Percentiles rank a stretch among this genome's conserved stretches.
These are phyloP conservation scores for Diploscapter pachys DNA, from an alignment of 1,140 invertebrate species.

Conservation along the genomic window DNA sequence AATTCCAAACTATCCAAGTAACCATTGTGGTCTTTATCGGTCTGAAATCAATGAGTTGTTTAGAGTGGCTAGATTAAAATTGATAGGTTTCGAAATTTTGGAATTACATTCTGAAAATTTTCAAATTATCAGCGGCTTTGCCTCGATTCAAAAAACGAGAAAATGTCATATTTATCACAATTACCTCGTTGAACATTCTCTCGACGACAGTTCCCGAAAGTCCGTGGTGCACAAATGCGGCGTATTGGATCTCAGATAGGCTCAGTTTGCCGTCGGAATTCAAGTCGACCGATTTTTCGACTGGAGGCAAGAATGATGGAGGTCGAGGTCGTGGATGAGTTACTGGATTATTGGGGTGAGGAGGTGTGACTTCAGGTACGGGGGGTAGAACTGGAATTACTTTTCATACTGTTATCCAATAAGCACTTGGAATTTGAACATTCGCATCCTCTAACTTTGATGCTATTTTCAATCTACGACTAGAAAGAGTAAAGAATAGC, in stretches of 20 bases:
- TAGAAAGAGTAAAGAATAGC: no score
- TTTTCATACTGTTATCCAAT: no score
- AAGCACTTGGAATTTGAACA: no score
- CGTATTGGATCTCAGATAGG: constrained; percentile 55
- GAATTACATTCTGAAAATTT: background rate
- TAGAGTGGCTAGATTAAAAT: background rate
- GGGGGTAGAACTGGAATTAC: no score
- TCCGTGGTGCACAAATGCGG: constrained; percentile 57
- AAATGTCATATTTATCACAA: background rate
- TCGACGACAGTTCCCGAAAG: constrained; percentile 53
- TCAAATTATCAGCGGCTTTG: background rate
- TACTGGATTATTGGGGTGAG: no score
- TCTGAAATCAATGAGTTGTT: constrained; percentile 20
- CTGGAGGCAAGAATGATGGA: background rate
- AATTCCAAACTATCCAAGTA: constrained; percentile 49
- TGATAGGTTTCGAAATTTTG: background rate
- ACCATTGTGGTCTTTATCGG: constrained; percentile 53
- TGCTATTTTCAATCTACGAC: no score
- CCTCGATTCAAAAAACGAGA: background rate
- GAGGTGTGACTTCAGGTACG: no score
- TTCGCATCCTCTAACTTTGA: no score
- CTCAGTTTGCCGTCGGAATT: constrained; percentile 53
- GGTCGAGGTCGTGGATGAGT: background rate
- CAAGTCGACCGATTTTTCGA: constrained; percentile 55
- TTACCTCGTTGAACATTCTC: constrained; percentile 43